These are phyloP conservation scores for Parochlus steinenii DNA, from an alignment of 2,888 invertebrate species.

Conservation along the genomic window DNA sequence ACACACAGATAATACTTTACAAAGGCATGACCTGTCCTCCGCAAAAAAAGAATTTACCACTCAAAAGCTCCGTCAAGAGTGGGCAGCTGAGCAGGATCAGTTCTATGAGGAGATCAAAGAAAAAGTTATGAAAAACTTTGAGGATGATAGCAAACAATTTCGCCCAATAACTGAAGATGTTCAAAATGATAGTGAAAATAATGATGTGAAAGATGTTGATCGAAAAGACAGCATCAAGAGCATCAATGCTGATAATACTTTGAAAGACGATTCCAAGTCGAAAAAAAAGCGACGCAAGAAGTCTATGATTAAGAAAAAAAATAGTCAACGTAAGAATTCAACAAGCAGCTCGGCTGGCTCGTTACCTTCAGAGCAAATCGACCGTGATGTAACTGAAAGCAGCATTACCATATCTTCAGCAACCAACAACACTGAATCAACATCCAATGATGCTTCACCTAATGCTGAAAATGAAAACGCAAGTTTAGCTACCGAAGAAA, in stretches of 20 bases:
- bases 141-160: conserved; percentile 9
- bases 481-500: background rate
- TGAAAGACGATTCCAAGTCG: conserved; percentile 30
- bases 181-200: conserved; percentile 26
- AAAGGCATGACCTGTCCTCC: conserved; percentile 23
- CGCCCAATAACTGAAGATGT: conserved; percentile 24
- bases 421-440: conserved; percentile 14
- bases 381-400: conserved; percentile 14
- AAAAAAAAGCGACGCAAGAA: conserved; percentile 69
- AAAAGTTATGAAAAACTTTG: conserved; percentile 7
- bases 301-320: conserved; percentile 64
- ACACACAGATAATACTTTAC: conserved; percentile 37
- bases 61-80: conserved; percentile 29
- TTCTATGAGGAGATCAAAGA: conserved; percentile 17
- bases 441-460: conserved; percentile 25
- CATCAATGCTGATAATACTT: conserved; percentile 29
- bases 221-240: conserved; percentile 37
- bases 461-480: conserved; percentile 19
- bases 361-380: conserved; percentile 15
- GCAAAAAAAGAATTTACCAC: conserved; percentile 29
- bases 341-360: conserved; percentile 28
- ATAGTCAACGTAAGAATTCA: conserved; percentile 51
- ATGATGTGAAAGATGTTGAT: conserved; percentile 21
- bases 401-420: too few species aligned
- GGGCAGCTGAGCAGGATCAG: conserved; percentile 29